These are phyloP conservation scores for Blastomussa wellsi DNA, from an alignment of 92 coral and sea anemone genomes.

Conservation along the genomic window DNA sequence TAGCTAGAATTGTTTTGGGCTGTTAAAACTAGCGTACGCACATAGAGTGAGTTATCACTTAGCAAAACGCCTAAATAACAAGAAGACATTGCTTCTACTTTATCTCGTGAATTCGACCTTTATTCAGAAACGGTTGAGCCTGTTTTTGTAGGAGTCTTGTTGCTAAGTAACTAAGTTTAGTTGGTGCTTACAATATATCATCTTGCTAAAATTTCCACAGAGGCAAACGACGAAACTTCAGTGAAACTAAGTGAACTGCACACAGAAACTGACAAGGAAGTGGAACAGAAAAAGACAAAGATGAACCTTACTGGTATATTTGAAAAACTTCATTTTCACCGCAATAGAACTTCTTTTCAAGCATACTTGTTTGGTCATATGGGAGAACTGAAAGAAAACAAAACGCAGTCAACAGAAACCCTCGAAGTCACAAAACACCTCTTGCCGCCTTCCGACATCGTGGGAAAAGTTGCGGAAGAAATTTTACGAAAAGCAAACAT, in stretches of 20 bases:
- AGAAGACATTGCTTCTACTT: background rate
- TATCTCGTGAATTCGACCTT: background rate
- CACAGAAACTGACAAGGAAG: background rate
- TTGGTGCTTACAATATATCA: background rate
- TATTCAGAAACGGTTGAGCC: background rate
- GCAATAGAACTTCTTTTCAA: conserved; percentile 13
- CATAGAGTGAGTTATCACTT: background rate
- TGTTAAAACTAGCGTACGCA: background rate
- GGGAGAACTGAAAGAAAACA: background rate
- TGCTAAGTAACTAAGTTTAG: background rate
- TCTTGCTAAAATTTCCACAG: conserved; percentile 8
- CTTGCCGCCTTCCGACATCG: conserved; percentile 78
- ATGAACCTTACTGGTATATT: background rate
- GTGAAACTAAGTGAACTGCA: background rate
- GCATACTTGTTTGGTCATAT: background rate
- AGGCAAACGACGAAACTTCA: background rate
- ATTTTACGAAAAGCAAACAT: conserved; percentile 72
- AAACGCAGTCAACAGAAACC: background rate
- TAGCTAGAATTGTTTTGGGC: too few species aligned
- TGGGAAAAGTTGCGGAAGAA: conserved; percentile 74
- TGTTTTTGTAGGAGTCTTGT: background rate
- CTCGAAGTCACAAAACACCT: conserved; percentile 2
- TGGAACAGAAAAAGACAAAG: background rate
- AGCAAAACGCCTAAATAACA: background rate
- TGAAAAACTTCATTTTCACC: conserved; percentile 30